Percentiles rank a stretch among this genome's conserved stretches.
These are phyloP conservation scores for Apodemus agrarius DNA, from an alignment of 2,797 vertebrate genomes.

Conservation along the genomic window DNA sequence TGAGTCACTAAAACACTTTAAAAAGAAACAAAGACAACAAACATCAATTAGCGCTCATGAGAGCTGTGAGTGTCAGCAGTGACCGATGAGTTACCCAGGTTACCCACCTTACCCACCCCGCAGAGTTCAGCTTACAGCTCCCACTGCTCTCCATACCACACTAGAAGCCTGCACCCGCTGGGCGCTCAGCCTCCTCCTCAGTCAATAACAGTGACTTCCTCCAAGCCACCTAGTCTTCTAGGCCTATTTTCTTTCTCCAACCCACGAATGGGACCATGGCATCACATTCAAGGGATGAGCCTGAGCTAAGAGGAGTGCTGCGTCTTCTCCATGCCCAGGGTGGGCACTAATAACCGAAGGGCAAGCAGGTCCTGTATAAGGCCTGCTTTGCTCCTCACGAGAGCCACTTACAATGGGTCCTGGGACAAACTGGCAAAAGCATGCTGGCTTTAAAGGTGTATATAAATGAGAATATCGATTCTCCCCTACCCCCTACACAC, in stretches of 20 bases:
- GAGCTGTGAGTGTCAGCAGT: not conserved
- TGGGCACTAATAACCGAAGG: not conserved
- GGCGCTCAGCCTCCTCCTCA: not conserved
- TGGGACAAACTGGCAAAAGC: not conserved
- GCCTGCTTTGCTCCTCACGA: not conserved
- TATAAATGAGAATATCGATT: not conserved
- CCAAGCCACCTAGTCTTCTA: not conserved
- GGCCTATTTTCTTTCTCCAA: not conserved
- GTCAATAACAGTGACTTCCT: not conserved
- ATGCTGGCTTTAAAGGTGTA: not conserved
- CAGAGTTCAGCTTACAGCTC: not conserved
- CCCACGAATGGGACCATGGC: not conserved
- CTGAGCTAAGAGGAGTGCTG: not conserved
- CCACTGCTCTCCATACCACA: not conserved
- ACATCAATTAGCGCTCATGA: slow-evolving; percentile 51
- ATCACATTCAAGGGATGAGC: not conserved
- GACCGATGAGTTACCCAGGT: not conserved
- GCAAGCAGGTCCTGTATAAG: not conserved
- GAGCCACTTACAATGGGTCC: not conserved
- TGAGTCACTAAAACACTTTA: slow-evolving; percentile 97
- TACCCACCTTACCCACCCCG: not conserved
- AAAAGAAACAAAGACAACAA: slow-evolving; percentile 64
- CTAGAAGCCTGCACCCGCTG: not conserved
- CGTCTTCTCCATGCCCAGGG: not conserved
- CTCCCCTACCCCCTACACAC: too few species aligned